Evolutionary conservation across 2,797 vertebrate species (phyloP), one percentile per base, ranked within the genome.

Genomic region (Onychomys torridus): DNA sequence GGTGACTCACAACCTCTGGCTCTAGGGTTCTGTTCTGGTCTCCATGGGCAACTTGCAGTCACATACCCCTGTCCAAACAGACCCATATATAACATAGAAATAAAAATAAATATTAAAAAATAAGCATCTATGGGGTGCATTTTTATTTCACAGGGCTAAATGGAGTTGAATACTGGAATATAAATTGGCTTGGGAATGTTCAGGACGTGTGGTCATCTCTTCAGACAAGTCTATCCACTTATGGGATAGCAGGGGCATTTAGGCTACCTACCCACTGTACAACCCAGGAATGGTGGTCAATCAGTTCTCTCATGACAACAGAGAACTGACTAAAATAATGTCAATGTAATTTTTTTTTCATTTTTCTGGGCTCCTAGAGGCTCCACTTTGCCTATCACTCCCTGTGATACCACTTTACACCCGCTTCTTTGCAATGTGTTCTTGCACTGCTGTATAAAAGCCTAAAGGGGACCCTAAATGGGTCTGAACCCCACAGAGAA

Each of bases 381-480:
- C 91, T 93, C 63, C 34, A 65, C 81, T 63, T 0, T 97, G 81
- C 93, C 95, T 89, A 46, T 97, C 96, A 94, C 46, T 83, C 93
- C 71, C 91, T 0, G 0, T 96, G 97, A 98, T 40, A 89, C 83
- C 96, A 97, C 97, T 98, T 98, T 43, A 91, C 71, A 93, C 90
- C 87, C 21, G 9, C 81, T 97, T 93, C 96, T 89, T 96, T 95
- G 32, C 89, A 96, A 90, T 57, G 52, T 65, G 34, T 71, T 97
- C 94, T 96, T 73, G 78, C 96, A 98, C 95, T 97, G 95, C 92
- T 98, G 96, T 97, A 97, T 96, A 92, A 98, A 98, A 97, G 97
- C 97, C 96, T 93, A 82, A 97, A 46, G 65, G 85, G 94, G 98
- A 98, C 95, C 97, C 93, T 96, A 98, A 98, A 96, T 90, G 94